These are phyloP conservation scores for Dorcus hopei DNA, from an alignment of 2,888 invertebrate species.

Conservation along the genomic window DNA sequence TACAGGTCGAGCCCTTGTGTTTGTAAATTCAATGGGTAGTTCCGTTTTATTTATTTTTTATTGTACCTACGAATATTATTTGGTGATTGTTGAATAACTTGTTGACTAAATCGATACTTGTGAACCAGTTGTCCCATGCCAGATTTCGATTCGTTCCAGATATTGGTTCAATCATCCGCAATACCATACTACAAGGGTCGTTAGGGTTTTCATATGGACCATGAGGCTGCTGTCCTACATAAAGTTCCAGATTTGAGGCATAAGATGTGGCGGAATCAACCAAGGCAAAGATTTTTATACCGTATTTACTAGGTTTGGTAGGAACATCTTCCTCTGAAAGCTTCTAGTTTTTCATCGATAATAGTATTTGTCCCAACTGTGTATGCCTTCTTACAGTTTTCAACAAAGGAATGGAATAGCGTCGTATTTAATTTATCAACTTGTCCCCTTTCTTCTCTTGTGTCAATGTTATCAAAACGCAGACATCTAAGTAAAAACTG, in stretches of 20 bases:
- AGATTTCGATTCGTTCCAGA: too few species aligned
- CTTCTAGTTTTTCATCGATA: conserved; percentile 30
- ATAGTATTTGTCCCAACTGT: conserved; percentile 25
- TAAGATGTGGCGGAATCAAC: conserved; percentile 1
- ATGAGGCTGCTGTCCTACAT: not conserved
- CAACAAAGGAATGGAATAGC: conserved; percentile 15
- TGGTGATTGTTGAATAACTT: too few species aligned
- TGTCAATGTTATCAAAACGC: not conserved
- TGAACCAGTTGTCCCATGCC: too few species aligned
- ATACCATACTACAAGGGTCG: too few species aligned
- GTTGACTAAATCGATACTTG: too few species aligned
- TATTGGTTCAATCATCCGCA: too few species aligned
- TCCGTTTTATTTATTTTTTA: conserved; percentile 11
- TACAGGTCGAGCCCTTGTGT: not conserved
- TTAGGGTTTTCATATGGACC: too few species aligned
- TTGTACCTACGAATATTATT: too few species aligned
- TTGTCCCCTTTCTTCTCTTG: not conserved
- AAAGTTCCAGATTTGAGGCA: conserved; percentile 7
- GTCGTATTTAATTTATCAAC: conserved; percentile 3
- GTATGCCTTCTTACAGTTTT: conserved; percentile 23
- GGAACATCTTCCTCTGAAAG: conserved; percentile 18
- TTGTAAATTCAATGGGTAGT: conserved; percentile 3
- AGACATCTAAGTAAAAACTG: conserved; percentile 5
- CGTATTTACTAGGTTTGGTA: conserved; percentile 31
- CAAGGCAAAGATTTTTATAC: conserved; percentile 24